Evolutionary conservation across 2,888 invertebrate genomes (phyloP).

Genomic region (Pandemis cinnamomeana): DNA sequence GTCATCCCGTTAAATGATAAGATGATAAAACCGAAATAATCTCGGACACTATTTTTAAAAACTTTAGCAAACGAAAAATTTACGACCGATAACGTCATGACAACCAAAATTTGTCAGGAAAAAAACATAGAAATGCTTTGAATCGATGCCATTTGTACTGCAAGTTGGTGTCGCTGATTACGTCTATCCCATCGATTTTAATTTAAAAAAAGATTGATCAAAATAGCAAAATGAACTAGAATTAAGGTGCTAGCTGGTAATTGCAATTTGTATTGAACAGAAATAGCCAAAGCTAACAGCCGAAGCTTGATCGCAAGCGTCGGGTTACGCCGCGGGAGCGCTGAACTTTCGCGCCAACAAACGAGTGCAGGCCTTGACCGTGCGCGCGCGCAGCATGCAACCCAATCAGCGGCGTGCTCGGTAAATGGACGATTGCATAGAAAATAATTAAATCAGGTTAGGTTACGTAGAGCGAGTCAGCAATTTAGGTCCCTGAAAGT

Average conservation of each 20-base stretch:
- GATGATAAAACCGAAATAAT: background rate
- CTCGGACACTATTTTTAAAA: background rate
- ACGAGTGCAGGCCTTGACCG: slow-evolving; percentile 80
- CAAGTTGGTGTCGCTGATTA: background rate
- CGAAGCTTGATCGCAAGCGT: slow-evolving; percentile 14
- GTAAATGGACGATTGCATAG: slow-evolving; percentile 2
- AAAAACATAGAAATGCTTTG: too few species aligned
- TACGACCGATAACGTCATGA: background rate
- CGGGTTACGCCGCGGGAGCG: slow-evolving; percentile 56
- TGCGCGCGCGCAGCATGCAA: slow-evolving; percentile 55
- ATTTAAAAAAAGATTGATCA: too few species aligned
- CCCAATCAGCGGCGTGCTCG: slow-evolving; percentile 9
- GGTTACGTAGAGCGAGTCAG: too few species aligned
- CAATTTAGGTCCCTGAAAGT: background rate
- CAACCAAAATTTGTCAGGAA: background rate
- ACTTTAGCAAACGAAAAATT: background rate
- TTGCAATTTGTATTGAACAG: slow-evolving; percentile 5
- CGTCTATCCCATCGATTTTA: too few species aligned
- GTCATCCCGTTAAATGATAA: background rate
- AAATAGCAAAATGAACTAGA: background rate
- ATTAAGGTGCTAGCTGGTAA: background rate
- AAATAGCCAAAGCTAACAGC: slow-evolving; percentile 20
- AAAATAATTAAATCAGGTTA: background rate
- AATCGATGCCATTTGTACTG: background rate
- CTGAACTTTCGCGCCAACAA: slow-evolving; percentile 75